Evolutionary conservation across 2,797 vertebrate species (phyloP).

Genomic region (Rhabdophis nuchalis): DNA sequence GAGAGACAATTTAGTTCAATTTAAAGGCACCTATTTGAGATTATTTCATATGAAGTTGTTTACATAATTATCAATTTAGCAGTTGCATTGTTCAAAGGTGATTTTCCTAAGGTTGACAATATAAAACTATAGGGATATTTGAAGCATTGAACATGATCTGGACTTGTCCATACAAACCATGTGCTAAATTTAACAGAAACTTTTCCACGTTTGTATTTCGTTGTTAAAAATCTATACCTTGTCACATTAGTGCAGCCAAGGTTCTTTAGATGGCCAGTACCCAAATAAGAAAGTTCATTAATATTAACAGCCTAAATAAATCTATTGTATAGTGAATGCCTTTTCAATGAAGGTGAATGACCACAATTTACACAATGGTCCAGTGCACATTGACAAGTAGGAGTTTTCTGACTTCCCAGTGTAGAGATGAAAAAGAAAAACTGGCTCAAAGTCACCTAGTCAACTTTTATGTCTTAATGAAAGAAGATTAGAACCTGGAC

Average conservation of each 20-base stretch:
- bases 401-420: neutral
- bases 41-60: neutral
- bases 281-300: neutral
- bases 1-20: neutral
- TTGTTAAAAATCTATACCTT: neutral
- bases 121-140: neutral
- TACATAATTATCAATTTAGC: neutral
- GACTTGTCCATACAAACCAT: neutral
- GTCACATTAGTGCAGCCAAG: neutral
- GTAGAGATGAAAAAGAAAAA: neutral
- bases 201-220: neutral
- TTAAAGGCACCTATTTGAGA: neutral
- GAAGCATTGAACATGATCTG: neutral
- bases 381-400: neutral
- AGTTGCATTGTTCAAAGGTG: neutral
- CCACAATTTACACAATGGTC: neutral
- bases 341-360: neutral
- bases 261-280: neutral
- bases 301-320: neutral
- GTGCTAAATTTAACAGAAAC: neutral
- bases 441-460: neutral
- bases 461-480: neutral
- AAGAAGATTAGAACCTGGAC: neutral
- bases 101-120: neutral
- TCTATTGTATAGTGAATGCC: neutral